phyloP scores from a whole-genome alignment of 2,113 vertebrate genomes.

The Budorcas taxicolor region DNA sequence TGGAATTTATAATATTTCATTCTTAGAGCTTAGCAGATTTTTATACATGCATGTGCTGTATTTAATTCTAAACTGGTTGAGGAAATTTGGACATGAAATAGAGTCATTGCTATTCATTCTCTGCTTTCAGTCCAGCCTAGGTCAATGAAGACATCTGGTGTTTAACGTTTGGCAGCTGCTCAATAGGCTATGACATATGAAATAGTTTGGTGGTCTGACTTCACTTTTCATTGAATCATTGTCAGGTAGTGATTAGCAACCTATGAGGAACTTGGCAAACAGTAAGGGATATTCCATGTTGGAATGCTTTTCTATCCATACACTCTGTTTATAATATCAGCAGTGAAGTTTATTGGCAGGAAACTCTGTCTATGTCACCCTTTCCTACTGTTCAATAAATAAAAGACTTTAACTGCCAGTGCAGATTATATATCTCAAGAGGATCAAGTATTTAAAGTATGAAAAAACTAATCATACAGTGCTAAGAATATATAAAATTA shows the following conservation, averaged over 20 bases:
- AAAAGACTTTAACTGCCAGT: constrained; percentile 42
- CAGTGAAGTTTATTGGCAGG: constrained; percentile 41
- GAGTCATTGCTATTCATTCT: background rate
- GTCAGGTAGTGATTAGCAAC: constrained; percentile 53
- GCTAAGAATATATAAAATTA: background rate
- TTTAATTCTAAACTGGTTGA: background rate
- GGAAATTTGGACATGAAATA: background rate
- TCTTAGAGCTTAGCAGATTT: background rate
- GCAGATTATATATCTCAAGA: constrained; percentile 34
- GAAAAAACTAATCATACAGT: background rate
- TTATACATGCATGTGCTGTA: background rate
- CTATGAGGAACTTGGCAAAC: constrained; percentile 39
- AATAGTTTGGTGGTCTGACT: constrained; percentile 25
- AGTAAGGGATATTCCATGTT: background rate
- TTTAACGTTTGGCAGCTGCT: constrained; percentile 23
- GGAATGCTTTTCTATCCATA: background rate
- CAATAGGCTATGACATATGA: background rate
- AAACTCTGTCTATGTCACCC: constrained; percentile 6
- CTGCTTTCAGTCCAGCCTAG: background rate
- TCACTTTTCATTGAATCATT: constrained; percentile 30
- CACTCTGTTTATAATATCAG: constrained; percentile 9
- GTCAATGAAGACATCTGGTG: constrained; percentile 51
- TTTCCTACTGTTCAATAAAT: constrained; percentile 56
- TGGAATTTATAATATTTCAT: background rate
- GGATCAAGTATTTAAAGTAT: background rate